These are phyloP conservation scores for Ambastaia sidthimunki DNA, from an alignment of 2,797 vertebrate species.

Conservation along the genomic window DNA sequence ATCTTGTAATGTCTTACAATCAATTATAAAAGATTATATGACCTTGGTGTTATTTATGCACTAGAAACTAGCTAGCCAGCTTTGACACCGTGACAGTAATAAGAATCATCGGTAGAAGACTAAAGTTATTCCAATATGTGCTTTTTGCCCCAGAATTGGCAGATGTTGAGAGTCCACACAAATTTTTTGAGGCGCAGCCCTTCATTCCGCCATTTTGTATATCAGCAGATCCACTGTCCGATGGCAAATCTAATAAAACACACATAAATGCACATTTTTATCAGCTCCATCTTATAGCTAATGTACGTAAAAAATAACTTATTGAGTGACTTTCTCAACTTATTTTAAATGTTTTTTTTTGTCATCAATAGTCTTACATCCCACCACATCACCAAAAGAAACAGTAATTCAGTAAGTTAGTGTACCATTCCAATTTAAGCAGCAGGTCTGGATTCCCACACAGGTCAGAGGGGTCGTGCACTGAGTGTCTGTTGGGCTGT, in stretches of 20 bases:
- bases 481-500: neutral
- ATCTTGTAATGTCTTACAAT: no score
- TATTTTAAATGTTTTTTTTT: no score
- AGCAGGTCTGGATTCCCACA: constrained; percentile 10
- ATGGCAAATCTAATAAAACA: neutral
- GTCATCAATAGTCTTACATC: no score
- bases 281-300: no score
- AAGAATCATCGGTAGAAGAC: neutral
- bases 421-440: constrained; percentile 1
- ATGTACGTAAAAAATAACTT: no score
- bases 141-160: neutral
- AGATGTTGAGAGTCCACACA: neutral
- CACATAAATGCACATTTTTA: neutral
- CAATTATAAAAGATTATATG: no score
- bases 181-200: neutral
- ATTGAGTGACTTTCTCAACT: no score
- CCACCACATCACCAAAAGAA: neutral
- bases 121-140: neutral
- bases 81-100: neutral
- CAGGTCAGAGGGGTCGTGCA: neutral
- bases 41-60: no score
- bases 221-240: no score
- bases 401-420: neutral
- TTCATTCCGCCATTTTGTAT: neutral
- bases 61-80: no score